Base-by-base conservation (phyloP, 2,888 invertebrate species). In the Pseudoips prasinana region DNA sequence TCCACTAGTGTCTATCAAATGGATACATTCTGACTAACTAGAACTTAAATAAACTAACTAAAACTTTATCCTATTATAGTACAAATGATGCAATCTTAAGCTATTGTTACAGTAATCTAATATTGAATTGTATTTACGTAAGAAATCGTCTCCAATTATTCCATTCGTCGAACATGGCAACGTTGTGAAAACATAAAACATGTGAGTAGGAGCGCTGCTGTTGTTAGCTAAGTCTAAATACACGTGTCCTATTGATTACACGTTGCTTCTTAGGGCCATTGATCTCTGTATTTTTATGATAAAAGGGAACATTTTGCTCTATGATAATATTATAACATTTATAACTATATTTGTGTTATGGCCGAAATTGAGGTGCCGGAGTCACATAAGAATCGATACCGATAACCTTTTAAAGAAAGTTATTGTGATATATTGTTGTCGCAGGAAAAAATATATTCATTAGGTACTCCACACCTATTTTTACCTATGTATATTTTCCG, bases 71-170 rank as follows among this genome's bases (percentile, higher is more conserved):
- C 22, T 11, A 25, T 18, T 10, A 6, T 17, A 8, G 11, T 23
- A 3, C n/a, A 11, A n/a, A n/a, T n/a, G n/a, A n/a, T n/a, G n/a
- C 20, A 33, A 25, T 3, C 6, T 32, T 8, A 44, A 26, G 8
- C 11, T 29, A 25, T 41, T 31, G 4, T 27, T 26, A 9, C 29
- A 26, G 18, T 25, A 25, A 33, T n/a, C n/a, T n/a, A n/a, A n/a
- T n/a, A n/a, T n/a, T n/a, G n/a, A n/a, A n/a, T n/a, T n/a, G n/a
- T n/a, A 44, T n/a, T 35, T 42, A 1, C 10, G 32, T 5, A 53
- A 33, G 42, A 51, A 56, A 22, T 50, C 47, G 22, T 40, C 29
- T 3, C 47, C 51, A 18, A 52, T 8, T 10, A 46, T 41, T 3
- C 51, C 51, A 23, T 31, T 10, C 1, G 37, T 7, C 8, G 3